A percentile compares a stretch with the other conserved stretches of the same genome.
phyloP scores from a whole-genome alignment of 2,797 vertebrate genomes.

The Mergus octosetaceus region DNA sequence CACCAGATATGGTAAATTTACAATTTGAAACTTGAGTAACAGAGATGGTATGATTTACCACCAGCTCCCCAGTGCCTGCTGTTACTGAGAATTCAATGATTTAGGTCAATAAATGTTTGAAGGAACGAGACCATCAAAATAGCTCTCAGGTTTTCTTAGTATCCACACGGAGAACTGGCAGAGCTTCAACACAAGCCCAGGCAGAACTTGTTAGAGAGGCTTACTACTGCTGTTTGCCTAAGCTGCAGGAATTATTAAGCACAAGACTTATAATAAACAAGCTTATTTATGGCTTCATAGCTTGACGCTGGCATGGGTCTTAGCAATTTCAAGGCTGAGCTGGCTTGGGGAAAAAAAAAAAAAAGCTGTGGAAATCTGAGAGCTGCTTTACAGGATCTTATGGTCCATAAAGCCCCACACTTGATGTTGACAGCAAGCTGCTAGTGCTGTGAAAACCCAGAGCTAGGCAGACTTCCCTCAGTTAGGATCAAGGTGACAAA shows the following conservation, averaged over 20 bases:
- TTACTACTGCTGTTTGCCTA: neutral
- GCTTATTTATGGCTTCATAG: slow-evolving; percentile 17
- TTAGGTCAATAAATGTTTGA: slow-evolving; percentile 22
- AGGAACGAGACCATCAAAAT: slow-evolving; percentile 2
- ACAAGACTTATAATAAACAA: neutral
- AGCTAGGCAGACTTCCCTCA: neutral
- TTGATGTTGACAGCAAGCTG: neutral
- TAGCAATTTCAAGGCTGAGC: slow-evolving; percentile 26
- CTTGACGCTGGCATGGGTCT: neutral
- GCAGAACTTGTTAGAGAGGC: neutral
- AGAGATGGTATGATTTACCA: slow-evolving; percentile 29
- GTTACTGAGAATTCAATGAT: neutral
- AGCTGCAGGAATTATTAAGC: slow-evolving; percentile 18
- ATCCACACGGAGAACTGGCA: neutral
- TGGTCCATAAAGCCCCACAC: neutral
- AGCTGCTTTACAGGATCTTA: neutral
- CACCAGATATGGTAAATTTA: slow-evolving; percentile 41
- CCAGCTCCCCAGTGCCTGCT: neutral
- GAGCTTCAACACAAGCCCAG: neutral
- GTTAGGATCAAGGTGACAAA: neutral
- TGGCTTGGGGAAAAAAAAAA: slow-evolving; percentile 12
- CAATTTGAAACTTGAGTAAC: neutral
- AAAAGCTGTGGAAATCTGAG: neutral
- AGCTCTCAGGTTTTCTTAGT: neutral
- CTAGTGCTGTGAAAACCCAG: neutral